These are phyloP conservation scores for Dichetophora obliterata DNA, from an alignment of 2,888 invertebrate species.

Conservation along the genomic window DNA sequence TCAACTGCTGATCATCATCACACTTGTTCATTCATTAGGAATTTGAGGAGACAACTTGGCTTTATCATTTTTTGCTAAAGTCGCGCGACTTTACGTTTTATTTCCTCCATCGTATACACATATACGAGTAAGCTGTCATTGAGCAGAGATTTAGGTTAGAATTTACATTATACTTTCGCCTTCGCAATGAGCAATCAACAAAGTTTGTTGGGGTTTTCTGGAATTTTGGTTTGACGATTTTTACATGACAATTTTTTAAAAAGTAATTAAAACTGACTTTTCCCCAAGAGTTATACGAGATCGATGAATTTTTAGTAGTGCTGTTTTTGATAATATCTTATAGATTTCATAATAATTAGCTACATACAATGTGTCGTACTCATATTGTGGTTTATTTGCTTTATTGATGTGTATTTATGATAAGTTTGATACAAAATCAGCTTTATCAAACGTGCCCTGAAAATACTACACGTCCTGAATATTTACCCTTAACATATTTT, in stretches of 20 bases:
- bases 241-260: conserved; percentile 9
- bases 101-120: conserved; percentile 43
- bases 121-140: conserved; percentile 1
- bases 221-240: background rate
- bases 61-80: conserved; percentile 54
- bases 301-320: background rate
- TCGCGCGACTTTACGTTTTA: conserved; percentile 52
- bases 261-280: background rate
- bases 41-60: conserved; percentile 62
- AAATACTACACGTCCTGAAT: no score
- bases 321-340: no score
- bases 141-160: conserved; percentile 43
- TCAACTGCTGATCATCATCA: background rate
- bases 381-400: no score
- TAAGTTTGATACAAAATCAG: no score
- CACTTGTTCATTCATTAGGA: conserved; percentile 53
- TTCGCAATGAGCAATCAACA: conserved; percentile 1
- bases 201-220: background rate
- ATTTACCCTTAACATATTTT: no score
- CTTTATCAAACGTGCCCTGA: no score
- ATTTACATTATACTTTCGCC: conserved; percentile 43
- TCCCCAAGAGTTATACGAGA: conserved; percentile 18
- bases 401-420: no score
- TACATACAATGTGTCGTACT: no score
- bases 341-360: no score